Base-by-base conservation (phyloP, 1,140 invertebrate species). In the Heliconius hermathena region DNA sequence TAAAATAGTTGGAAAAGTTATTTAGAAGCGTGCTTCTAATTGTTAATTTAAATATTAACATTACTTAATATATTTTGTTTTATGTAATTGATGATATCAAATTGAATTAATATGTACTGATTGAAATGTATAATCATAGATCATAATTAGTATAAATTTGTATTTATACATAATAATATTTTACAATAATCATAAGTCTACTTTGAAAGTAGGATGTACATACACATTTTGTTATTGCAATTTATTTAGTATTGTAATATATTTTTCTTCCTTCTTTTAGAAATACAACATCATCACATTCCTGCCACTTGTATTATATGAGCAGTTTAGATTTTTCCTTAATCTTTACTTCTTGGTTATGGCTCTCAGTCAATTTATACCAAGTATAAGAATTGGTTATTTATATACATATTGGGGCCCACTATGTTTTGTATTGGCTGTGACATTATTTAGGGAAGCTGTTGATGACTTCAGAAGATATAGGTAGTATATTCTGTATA, bases 321-420 rank as follows among this genome's bases (percentile, higher is more conserved):
- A 99, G 95, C 99, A 99, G 94, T 99, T 99, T 94, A 98, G 99
- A 89, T 99, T 99, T 94, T 99, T 99, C 94, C 95, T 99, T 71
- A 99, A 99, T 95, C 93, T 99, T 13, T 99, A 99, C 89, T 99
- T 99, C 95, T 95, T 99, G 70, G 95, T 99, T 60, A 99, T 99
- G 99, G 99, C 99, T 4, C 96, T 97, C 33, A 99, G 98, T 88
- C 99, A 99, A 92, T 99, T 99, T 91, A 98, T 99, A 91, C 98
- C 98, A 46, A 98, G 98, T 84, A 97, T 99, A 81, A 96, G 98
- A 87, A 99, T 99, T 91, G 99, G 99, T 9, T 99, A 99, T 93
- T 96, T 99, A 8, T 99, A 99, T 92, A 99, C 99, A 18, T 99
- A 99, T 94, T 99, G 99, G 99, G 99, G 98, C 82, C 99, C 99